phyloP scores from a whole-genome alignment of 2,113 vertebrate species.

The Nycticorax nycticorax region DNA sequence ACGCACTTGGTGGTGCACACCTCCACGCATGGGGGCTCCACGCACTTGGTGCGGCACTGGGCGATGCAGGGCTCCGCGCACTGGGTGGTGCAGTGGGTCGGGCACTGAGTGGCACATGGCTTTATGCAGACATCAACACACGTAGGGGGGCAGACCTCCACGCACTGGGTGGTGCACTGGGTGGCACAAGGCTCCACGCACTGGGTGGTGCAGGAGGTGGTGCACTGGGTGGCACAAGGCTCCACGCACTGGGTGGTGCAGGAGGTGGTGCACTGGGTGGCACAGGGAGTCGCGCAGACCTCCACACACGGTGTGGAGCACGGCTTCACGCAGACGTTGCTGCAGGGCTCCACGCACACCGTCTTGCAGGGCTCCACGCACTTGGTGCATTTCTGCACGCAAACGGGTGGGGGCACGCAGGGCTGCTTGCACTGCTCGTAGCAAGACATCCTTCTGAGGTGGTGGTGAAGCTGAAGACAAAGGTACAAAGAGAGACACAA shows the following conservation, averaged over 20 bases:
- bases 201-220: not conserved
- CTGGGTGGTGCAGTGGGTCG: not conserved
- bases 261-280: not conserved
- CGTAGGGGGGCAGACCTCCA: not conserved
- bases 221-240: not conserved
- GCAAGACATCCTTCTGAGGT: not conserved
- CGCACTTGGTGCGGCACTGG: not conserved
- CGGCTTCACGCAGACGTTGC: not conserved
- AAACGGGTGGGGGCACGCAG: constrained; percentile 21
- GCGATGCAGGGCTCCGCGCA: not conserved
- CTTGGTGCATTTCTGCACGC: not conserved
- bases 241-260: not conserved
- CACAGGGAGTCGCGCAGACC: not conserved
- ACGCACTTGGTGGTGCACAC: not conserved
- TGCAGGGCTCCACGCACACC: not conserved
- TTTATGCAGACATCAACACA: not conserved
- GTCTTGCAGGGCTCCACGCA: not conserved
- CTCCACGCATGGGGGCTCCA: not conserved
- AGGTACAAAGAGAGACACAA: not conserved
- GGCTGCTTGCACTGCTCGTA: constrained; percentile 66
- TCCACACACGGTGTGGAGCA: not conserved
- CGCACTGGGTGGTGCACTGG: not conserved
- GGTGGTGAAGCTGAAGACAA: not conserved
- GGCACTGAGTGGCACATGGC: not conserved
- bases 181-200: not conserved